phyloP scores from a whole-genome alignment of 2,888 invertebrate genomes.

The Brachyptera putata region DNA sequence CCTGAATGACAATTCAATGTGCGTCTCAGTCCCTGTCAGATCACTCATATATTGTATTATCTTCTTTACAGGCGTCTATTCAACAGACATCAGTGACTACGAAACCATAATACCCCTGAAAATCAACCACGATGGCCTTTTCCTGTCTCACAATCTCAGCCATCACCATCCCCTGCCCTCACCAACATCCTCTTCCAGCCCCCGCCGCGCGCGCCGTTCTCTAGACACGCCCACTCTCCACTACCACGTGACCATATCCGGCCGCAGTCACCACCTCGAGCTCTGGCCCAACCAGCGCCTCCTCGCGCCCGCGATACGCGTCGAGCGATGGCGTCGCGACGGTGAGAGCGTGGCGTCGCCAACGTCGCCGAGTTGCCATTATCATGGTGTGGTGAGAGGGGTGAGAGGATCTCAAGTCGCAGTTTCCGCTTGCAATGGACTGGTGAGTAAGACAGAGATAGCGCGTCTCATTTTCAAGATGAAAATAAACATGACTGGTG shows the following conservation, averaged over 20 bases:
- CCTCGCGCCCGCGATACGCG: slow-evolving; percentile 63
- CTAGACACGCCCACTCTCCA: slow-evolving; percentile 53
- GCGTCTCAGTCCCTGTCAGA: no score
- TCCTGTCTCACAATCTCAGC: slow-evolving; percentile 48
- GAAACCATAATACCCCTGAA: slow-evolving; percentile 59
- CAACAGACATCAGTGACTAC: slow-evolving; percentile 50
- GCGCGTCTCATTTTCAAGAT: background rate
- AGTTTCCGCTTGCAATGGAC: slow-evolving; percentile 75
- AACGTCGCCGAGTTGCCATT: slow-evolving; percentile 50
- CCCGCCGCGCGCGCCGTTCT: background rate
- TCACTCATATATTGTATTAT: no score
- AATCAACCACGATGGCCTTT: slow-evolving; percentile 51
- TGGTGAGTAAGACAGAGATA: slow-evolving; percentile 57
- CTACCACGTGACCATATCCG: slow-evolving; percentile 47
- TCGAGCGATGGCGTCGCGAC: slow-evolving; percentile 59
- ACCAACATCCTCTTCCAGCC: slow-evolving; percentile 43
- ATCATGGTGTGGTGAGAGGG: slow-evolving; percentile 68
- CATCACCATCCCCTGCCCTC: slow-evolving; percentile 42
- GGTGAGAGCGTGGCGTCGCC: slow-evolving; percentile 38
- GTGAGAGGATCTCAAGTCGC: slow-evolving; percentile 68
- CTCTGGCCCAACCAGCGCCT: slow-evolving; percentile 59
- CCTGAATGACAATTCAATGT: no score
- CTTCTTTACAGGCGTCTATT: slow-evolving; percentile 50
- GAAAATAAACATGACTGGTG: background rate
- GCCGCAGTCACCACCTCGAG: slow-evolving; percentile 43